phyloP scores from a whole-genome alignment of 2,797 vertebrate species.

The Megaceryle alcyon region DNA sequence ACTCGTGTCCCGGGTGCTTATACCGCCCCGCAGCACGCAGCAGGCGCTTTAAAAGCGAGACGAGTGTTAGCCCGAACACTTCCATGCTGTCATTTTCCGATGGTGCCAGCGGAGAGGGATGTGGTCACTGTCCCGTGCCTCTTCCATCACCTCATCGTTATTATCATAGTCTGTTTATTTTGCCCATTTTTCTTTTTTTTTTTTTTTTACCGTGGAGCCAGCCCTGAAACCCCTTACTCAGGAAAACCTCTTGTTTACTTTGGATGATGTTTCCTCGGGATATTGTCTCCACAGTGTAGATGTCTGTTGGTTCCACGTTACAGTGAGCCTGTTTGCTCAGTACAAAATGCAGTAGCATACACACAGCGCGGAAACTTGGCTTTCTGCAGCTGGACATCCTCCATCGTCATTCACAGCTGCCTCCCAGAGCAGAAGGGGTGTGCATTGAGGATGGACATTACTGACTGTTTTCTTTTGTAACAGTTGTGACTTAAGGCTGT shows the following conservation, averaged over 20 bases:
- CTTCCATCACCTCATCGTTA: not conserved
- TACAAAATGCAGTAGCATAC: not conserved
- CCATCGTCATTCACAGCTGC: not conserved
- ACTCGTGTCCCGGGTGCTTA: too few relatives aligned
- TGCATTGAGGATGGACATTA: not conserved
- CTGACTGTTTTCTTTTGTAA: not conserved
- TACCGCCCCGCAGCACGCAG: not conserved
- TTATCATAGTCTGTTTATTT: not conserved
- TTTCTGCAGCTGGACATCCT: not conserved
- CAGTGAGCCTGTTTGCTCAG: not conserved
- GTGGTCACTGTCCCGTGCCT: not conserved
- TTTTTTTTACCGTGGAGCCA: not conserved
- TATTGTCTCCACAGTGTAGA: not conserved
- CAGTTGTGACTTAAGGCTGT: not conserved
- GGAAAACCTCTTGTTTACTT: not conserved
- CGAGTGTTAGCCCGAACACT: fast-evolving
- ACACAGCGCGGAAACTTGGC: not conserved
- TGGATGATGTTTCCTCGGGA: not conserved
- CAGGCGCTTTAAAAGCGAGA: fast-evolving
- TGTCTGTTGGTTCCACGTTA: not conserved
- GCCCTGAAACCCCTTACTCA: not conserved
- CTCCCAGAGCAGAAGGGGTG: not conserved
- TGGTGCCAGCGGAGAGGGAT: not conserved
- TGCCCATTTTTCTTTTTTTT: not conserved
- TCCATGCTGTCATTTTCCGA: not conserved